These are phyloP conservation scores for Drosophila pectinifera DNA, from an alignment of 1,140 invertebrate genomes.

Conservation along the genomic window DNA sequence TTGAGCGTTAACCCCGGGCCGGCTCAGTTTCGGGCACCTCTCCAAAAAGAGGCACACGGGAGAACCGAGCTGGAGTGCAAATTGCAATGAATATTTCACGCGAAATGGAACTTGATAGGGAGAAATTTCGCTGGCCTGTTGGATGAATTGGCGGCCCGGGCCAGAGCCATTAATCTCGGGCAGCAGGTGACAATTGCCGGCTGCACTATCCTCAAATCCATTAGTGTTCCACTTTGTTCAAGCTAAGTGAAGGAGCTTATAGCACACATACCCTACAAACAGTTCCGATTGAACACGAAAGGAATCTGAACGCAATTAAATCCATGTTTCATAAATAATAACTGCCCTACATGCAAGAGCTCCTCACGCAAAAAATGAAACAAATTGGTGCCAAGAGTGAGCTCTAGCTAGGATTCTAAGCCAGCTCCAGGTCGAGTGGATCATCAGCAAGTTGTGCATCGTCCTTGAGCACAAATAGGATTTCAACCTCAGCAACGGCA, in stretches of 20 bases:
- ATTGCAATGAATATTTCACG: constrained; percentile 72
- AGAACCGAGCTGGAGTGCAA: constrained; percentile 25
- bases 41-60: not conserved
- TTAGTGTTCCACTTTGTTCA: constrained; percentile 36
- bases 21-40: constrained; percentile 21
- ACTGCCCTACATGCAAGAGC: constrained; percentile 10
- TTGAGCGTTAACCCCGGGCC: constrained; percentile 75
- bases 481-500: constrained; percentile 23
- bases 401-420: constrained; percentile 10
- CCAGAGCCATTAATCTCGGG: constrained; percentile 27
- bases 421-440: constrained; percentile 48
- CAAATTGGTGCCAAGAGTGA: constrained; percentile 22
- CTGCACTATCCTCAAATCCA: constrained; percentile 36
- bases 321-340: constrained; percentile 50
- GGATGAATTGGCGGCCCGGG: constrained; percentile 21
- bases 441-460: constrained; percentile 40
- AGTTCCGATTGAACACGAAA: constrained; percentile 21
- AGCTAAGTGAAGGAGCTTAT: constrained; percentile 11
- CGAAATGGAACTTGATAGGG: constrained; percentile 24
- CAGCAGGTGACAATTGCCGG: constrained; percentile 45
- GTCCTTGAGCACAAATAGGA: constrained; percentile 59
- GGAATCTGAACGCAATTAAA: constrained; percentile 30
- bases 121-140: constrained; percentile 43
- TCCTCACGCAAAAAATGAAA: constrained; percentile 16
- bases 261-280: not conserved